A percentile compares a stretch with the other conserved stretches of the same genome.
Evolutionary conservation across 2,113 vertebrate species (phyloP).

Genomic region (Hyla sarda): DNA sequence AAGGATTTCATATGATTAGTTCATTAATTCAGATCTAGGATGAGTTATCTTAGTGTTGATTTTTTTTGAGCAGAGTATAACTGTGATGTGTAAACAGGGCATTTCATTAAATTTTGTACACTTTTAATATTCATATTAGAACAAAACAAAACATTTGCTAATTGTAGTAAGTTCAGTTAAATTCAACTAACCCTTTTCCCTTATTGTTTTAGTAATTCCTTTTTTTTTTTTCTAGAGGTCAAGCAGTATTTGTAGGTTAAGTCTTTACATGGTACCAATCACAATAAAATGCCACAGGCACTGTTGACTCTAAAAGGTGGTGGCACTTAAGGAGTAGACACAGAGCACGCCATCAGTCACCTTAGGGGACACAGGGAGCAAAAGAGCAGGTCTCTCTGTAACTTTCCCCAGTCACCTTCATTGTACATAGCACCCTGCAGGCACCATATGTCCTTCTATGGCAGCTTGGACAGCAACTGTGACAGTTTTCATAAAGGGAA

Average conservation of each 20-base stretch:
- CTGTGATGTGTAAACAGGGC: no score
- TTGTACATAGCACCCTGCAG: slow-evolving; percentile 23
- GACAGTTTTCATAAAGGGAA: slow-evolving; percentile 29
- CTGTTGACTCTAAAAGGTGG: slow-evolving; percentile 32
- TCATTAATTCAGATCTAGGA: no score
- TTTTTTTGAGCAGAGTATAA: no score
- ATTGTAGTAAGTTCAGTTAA: background rate
- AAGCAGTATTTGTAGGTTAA: slow-evolving; percentile 20
- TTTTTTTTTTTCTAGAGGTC: slow-evolving; percentile 7
- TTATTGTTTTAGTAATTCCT: background rate
- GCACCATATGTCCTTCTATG: slow-evolving; percentile 31
- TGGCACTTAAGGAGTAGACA: slow-evolving; percentile 36
- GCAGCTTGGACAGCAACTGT: slow-evolving; percentile 44
- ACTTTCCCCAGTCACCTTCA: slow-evolving; percentile 48
- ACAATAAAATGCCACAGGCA: slow-evolving; percentile 6
- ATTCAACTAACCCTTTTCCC: background rate
- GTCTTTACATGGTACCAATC: background rate
- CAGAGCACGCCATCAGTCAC: slow-evolving; percentile 29
- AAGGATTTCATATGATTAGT: no score
- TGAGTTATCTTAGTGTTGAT: no score
- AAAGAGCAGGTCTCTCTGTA: slow-evolving; percentile 19
- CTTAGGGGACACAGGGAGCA: slow-evolving; percentile 43
- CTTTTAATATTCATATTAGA: background rate
- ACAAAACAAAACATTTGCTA: no score
- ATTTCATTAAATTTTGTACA: no score